Evolutionary conservation across 2,797 vertebrate species (phyloP), one percentile per base, ranked within the genome.

Genomic region (Glossophaga mutica): DNA sequence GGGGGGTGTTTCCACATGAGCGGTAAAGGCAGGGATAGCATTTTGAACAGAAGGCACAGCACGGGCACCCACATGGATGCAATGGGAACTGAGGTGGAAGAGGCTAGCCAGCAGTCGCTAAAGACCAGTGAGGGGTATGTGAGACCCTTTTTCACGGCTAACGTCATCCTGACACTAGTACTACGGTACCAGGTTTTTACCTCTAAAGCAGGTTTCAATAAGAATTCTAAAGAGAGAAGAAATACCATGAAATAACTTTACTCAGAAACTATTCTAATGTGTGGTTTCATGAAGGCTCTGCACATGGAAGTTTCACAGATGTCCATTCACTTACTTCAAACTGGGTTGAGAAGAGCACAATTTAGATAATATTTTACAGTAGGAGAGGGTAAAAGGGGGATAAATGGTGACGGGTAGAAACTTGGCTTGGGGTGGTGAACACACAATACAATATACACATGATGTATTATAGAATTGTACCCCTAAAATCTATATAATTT

Each of bases 31-130:
- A 87, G 89, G 79, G 81, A 84, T 32, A 94, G 46, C 91, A 90
- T 82, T 94, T 94, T 78, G 92, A 94, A 48, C 34, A 81, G 91
- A 94, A 88, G 65, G 85, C 78, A 92, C 26, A 82, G 90, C 81
- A 59, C 22, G 18, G 95, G 26, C 87, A 94, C 94, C 88, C 39
- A 91, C 6, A 29, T 5, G 9, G 50, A 42, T 24, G 76, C 55
- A 55, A 5, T 24, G 21, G 10, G n/a, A 59, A 81, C 7, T 4
- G 26, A 65, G 62, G 12, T 52, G 32, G 57, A 65, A 29, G 39
- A 32, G 84, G 29, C 32, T 24, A 21, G 90, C 73, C 42, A 44
- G 37, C 42, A 26, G 9, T 39, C 70, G 67, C 87, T 37, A 5
- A 52, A 78, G 57, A 55, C 18, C 48, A 65, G 22, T 48, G 70